Evolutionary conservation across 2,113 vertebrate species (phyloP), one percentile per base, ranked within the genome.

Genomic region (Laticauda colubrina): DNA sequence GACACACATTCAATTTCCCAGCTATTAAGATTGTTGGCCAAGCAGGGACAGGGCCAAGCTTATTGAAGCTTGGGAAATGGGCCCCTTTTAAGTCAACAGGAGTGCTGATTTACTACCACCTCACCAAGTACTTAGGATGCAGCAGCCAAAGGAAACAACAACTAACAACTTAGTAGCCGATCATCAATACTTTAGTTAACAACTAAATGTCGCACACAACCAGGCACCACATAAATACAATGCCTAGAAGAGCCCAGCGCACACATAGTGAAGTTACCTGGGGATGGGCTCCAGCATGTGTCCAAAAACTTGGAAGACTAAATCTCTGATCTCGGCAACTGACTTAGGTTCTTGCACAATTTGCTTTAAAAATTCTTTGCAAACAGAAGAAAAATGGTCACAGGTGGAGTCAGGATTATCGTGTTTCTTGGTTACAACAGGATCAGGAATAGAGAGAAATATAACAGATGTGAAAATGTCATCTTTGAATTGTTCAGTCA

Each of bases 221-320:
- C 61, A 29, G 26, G 26, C 26, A 69, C 11, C 12, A 69, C 29
- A 69, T 69, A 69, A 69, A 69, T 69, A n/a, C 29, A n/a, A 15
- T n/a, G 61, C 61, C 14, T 29, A 69, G 29, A n/a, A 15, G 11
- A n/a, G 1, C 4, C 61, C 11, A n/a, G 0, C 0, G 29, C 12
- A n/a, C 61, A n/a, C 29, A 14, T 14, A n/a, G 61, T 14, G 61
- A 64, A 5, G 26, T n/a, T 29, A 26, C 11, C 10, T 12, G 26
- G 26, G 9, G 10, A 64, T 29, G 26, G 61, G 11, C 4, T 69
- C 29, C 12, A 69, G 4, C 61, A n/a, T 5, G 0, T n/a, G 4
- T 69, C 61, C 61, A n/a, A 69, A 69, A 69, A 2, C 26, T n/a
- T n/a, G 0, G 4, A n/a, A 69, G 29, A 69, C 2, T 69, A n/a